Percentiles rank a stretch among this genome's conserved stretches.
Conservation (phyloP, 2,888 invertebrate genomes). For the Dilophus febrilis region DNA sequence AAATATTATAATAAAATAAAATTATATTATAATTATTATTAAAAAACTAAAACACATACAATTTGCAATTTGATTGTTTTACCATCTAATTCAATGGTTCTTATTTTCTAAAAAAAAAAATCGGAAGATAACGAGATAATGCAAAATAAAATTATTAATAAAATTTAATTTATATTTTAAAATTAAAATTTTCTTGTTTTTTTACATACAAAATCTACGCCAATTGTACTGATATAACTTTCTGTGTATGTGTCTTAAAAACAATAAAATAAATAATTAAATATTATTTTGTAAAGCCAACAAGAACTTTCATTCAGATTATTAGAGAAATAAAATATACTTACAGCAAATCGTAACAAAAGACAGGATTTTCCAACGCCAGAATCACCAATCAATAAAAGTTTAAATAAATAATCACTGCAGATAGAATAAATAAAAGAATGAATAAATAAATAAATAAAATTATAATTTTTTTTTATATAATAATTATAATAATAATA, state of each 20-base stretch:
- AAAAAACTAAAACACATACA: conserved; percentile 29
- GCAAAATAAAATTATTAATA: not conserved
- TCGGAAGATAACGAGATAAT: conserved; percentile 9
- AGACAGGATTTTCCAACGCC: conserved; percentile 98
- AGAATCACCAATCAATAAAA: conserved; percentile 94
- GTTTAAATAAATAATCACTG: conserved; percentile 97
- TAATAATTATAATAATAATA: no score
- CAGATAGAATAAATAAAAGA: no score
- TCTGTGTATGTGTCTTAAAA: conserved; percentile 95
- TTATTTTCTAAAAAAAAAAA: conserved; percentile 68
- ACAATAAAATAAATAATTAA: conserved; percentile 12
- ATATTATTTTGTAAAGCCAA: no score
- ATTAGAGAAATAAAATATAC: conserved; percentile 17
- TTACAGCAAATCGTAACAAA: conserved; percentile 77
- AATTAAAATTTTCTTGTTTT: no score
- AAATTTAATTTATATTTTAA: no score
- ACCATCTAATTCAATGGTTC: conserved; percentile 96
- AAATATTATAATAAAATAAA: no score
- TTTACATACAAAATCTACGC: conserved; percentile 95
- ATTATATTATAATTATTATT: conserved; percentile 24
- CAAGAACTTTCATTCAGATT: no score
- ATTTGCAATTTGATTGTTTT: conserved; percentile 99
- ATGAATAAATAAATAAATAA: not conserved
- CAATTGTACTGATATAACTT: conserved; percentile 99
- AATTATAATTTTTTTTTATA: no score